Base-by-base conservation (phyloP, 2,113 vertebrate species). In the Panthera uncia region DNA sequence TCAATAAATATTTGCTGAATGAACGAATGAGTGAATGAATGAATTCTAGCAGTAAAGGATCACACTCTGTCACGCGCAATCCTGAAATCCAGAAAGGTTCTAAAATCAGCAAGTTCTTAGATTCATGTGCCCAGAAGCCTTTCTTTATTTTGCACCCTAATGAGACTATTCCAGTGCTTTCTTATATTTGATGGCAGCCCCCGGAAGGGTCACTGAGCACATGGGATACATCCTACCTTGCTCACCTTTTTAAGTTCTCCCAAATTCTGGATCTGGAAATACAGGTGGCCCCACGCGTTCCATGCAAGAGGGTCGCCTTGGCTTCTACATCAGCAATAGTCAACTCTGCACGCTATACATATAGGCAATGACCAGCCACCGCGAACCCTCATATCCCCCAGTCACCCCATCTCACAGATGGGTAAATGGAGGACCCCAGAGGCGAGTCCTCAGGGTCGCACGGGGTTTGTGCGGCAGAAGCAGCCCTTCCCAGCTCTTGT, bases 161-260 rank as follows among this genome's bases (percentile, higher is more conserved):
- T 14, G 4, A 31, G 50, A 36, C 13, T 31, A n/a, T 50, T 25
- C 48, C 5, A 1, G 2, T 1, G 33, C n/a, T 14, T 68, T 82
- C 38, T 31, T 21, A 33, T 50, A 12, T 25, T 25, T 36, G 36
- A n/a, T 4, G 3, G 33, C 27, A 38, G 36, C 18, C 21, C 29
- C 45, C 3, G 0, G 13, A 29, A 7, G 55, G 10, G 18, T 48
- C 36, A 23, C 84, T 1, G 8, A 74, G 27, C 9, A 15, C 12
- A 1, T 0, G 16, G 33, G 23, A 36, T 11, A 36, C 19, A 10
- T 19, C 76, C 88, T 68, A 2, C 33, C 57, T 76, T n/a, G 7
- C 45, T 18, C 14, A 15, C 23, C 7, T 21, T 52, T 18, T 65
- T 21, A 33, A 61, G n/a, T 78, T 89, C 74, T 63, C 57, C 57